A percentile compares a stretch with the other conserved stretches of the same genome.
Evolutionary conservation across 2,113 vertebrate species (phyloP).

Genomic region (Muntiacus reevesi): DNA sequence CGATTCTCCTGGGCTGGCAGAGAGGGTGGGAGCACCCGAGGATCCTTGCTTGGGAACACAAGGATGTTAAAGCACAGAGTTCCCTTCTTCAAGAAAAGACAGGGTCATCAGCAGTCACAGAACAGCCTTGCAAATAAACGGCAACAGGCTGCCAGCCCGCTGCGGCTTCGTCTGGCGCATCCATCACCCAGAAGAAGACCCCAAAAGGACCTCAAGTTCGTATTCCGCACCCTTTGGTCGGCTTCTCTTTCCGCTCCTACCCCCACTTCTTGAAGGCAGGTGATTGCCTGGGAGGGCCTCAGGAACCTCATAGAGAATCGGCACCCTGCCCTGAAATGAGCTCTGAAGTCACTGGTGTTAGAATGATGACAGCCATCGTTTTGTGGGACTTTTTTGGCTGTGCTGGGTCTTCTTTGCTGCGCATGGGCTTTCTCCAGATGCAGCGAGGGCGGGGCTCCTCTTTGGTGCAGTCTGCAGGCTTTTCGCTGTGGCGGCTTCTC

Average conservation of each 20-base stretch:
- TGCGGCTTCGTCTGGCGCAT: background rate
- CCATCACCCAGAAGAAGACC: background rate
- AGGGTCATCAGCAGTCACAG: background rate
- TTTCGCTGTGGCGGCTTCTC: fast-evolving
- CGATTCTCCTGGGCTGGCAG: background rate
- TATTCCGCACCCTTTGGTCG: fast-evolving
- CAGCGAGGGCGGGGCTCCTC: background rate
- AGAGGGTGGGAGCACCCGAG: background rate
- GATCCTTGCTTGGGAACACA: background rate
- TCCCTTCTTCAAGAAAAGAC: background rate
- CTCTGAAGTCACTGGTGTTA: fast-evolving
- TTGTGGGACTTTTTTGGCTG: background rate
- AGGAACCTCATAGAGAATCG: fast-evolving
- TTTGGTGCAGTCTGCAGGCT: background rate
- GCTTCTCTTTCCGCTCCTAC: too few species aligned
- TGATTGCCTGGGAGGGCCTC: background rate
- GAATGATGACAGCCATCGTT: background rate
- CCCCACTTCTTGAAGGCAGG: background rate
- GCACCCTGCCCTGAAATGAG: fast-evolving
- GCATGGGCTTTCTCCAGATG: background rate
- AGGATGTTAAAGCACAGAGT: background rate
- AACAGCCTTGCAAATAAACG: background rate
- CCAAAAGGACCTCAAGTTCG: background rate
- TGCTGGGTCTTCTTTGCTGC: background rate
- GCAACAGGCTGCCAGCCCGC: background rate